Evolutionary conservation across 2,797 vertebrate species (phyloP).

Genomic region (Falco peregrinus): DNA sequence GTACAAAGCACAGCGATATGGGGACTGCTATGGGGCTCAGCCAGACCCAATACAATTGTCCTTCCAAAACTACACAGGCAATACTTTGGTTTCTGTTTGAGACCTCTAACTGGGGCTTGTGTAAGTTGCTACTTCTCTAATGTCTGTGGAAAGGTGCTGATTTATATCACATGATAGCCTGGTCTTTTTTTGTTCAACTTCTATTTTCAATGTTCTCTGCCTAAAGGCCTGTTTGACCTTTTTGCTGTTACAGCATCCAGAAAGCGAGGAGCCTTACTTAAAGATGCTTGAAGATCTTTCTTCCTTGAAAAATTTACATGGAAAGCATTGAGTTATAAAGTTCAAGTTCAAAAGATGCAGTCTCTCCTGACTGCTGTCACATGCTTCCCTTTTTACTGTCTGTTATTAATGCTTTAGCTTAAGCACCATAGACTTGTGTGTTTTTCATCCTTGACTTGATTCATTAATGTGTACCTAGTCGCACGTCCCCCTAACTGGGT

Average conservation of each 20-base stretch:
- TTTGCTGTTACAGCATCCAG: neutral
- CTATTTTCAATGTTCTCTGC: neutral
- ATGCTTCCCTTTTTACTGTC: neutral
- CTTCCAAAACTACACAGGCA: neutral
- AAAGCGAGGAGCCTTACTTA: neutral
- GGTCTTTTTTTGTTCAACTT: neutral
- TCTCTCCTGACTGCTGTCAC: neutral
- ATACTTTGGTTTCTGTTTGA: neutral
- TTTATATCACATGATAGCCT: neutral
- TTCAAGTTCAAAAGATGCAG: neutral
- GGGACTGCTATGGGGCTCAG: too few relatives aligned
- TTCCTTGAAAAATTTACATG: neutral
- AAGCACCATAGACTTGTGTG: neutral
- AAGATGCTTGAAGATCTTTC: neutral
- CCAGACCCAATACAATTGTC: neutral
- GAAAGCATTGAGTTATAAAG: neutral
- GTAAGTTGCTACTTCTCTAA: neutral
- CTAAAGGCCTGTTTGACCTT: neutral
- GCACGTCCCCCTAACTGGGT: neutral
- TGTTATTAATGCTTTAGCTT: neutral
- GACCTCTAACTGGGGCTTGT: neutral
- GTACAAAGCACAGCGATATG: too few relatives aligned
- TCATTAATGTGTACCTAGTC: neutral
- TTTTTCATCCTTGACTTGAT: conserved; percentile 2
- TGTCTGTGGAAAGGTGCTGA: neutral